Evolutionary conservation across 2,797 vertebrate genomes (phyloP), one percentile per base, ranked within the genome.

Genomic region (Sebastes variabilis): DNA sequence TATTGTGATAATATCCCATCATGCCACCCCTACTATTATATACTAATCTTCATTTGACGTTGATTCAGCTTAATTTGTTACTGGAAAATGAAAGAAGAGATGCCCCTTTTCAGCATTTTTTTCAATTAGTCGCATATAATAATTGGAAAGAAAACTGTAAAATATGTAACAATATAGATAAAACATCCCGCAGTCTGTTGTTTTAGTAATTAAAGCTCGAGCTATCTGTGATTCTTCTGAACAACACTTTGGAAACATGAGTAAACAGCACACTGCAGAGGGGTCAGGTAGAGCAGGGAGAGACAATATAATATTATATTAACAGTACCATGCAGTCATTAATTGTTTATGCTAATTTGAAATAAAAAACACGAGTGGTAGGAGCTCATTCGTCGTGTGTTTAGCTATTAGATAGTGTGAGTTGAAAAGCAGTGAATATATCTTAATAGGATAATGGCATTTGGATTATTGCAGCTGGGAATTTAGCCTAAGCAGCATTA

Each of bases 401-500:
- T 72, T 85, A 38, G 88, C 80, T 87, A 42, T 86, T 84, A 81
- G 88, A 87, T 72, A 83, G 77, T 81, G 82, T 71, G 81, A 90
- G 75, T 83, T 79, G 75, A 82, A 91, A 91, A 52, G 73, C 89
- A 88, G 61, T 84, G 89, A 95, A 93, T 93, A 90, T 89, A 89
- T 92, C 86, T 91, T 92, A 93, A 95, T 92, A 92, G 92, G 94
- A 93, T 95, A 91, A 94, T 87, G 77, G 81, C 86, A 77, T 88
- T 88, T 89, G 93, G 94, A 95, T 96, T 94, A 95, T 92, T 66
- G 71, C 89, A 76, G 84, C 88, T 77, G 89, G 93, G 92, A 94
- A 92, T 95, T 90, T 88, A 91, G 87, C 89, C 91, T 94, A 92
- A 94, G 90, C 91, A 85, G 94, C 88, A 92, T 95, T 95, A 95